phyloP scores from a whole-genome alignment of 2,113 vertebrate species.

The Pedetes capensis region DNA sequence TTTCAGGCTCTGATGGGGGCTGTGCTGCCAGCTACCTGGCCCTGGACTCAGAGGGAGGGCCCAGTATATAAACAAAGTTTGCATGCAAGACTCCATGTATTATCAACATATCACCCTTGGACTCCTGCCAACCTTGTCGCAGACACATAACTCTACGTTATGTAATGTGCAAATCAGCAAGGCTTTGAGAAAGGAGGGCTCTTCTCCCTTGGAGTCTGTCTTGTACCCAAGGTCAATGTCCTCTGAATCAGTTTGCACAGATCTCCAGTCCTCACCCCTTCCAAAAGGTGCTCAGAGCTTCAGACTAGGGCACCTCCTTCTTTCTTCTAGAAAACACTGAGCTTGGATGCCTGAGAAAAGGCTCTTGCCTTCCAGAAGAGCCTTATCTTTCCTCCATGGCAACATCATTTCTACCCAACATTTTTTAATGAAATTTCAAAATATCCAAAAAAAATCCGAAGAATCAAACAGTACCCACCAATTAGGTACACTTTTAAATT shows the following conservation, averaged over 20 bases:
- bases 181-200: not conserved
- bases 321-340: not conserved
- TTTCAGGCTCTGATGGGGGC: not conserved
- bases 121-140: not conserved
- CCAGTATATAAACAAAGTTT: slow-evolving; percentile 44
- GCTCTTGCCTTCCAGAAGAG: not conserved
- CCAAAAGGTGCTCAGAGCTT: not conserved
- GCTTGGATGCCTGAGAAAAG: not conserved
- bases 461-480: not conserved
- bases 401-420: rapidly evolving
- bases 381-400: rapidly evolving
- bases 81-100: slow-evolving; percentile 33
- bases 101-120: not conserved
- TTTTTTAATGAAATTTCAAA: not conserved
- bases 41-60: not conserved
- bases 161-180: not conserved
- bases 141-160: slow-evolving; percentile 19
- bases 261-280: too few species aligned
- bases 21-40: slow-evolving; percentile 15
- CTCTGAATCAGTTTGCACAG: not conserved
- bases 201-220: not conserved
- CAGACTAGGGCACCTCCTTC: not conserved
- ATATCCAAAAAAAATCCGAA: not conserved
- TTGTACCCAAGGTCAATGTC: not conserved
- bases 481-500: not conserved